Percentiles rank a stretch among this genome's conserved stretches.
These are phyloP conservation scores for Bubalus kerabau DNA, from an alignment of 2,113 vertebrate species.

Conservation along the genomic window DNA sequence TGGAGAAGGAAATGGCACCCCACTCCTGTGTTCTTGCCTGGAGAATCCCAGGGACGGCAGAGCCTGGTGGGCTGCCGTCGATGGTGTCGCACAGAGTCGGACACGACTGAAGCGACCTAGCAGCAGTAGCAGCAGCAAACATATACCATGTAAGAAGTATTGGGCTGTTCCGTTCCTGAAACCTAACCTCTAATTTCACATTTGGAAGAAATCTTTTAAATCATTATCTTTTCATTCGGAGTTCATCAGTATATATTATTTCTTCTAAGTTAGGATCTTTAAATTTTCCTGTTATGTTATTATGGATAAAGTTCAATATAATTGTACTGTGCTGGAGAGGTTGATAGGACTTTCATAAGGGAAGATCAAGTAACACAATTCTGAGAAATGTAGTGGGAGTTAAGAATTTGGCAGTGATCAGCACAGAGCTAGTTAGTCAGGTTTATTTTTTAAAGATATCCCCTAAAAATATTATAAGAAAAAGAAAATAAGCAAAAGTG, in stretches of 20 bases:
- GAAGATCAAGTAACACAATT: background rate
- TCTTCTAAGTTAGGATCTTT: background rate
- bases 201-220: background rate
- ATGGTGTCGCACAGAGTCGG: no score
- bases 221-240: background rate
- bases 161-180: background rate
- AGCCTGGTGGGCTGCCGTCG: no score
- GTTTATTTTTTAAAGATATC: background rate
- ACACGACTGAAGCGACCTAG: no score
- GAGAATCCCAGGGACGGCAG: no score
- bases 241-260: background rate
- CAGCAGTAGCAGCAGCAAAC: background rate
- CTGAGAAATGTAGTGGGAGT: background rate
- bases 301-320: background rate
- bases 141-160: background rate
- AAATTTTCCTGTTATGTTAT: background rate
- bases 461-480: background rate
- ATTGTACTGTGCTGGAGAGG: background rate
- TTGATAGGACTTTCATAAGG: background rate
- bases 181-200: background rate
- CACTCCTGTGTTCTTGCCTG: no score
- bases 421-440: background rate
- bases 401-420: background rate
- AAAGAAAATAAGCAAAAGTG: background rate
- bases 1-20: no score